Percentiles rank a stretch among this genome's conserved stretches.
phyloP scores from a whole-genome alignment of 2,888 invertebrate species.

The Macrosoma leucophasiata region DNA sequence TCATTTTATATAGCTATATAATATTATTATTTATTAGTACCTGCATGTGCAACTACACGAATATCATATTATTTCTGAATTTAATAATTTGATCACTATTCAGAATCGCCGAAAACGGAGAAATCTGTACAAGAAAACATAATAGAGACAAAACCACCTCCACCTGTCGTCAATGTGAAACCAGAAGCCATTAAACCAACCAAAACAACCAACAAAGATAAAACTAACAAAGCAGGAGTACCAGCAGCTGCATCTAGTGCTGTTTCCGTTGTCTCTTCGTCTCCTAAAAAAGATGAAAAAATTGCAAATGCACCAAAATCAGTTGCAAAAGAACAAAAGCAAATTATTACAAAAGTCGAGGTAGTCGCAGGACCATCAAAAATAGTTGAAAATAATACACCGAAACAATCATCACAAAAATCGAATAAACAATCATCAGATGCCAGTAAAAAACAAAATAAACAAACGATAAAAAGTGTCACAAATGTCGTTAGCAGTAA shows the following conservation, averaged over 20 bases:
- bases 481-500: constrained; percentile 63
- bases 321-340: constrained; percentile 59
- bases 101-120: constrained; percentile 64
- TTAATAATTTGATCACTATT: constrained; percentile 28
- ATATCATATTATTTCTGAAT: constrained; percentile 1
- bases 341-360: constrained; percentile 72
- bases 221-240: constrained; percentile 52
- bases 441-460: constrained; percentile 48
- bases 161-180: constrained; percentile 49
- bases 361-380: constrained; percentile 72
- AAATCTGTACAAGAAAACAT: constrained; percentile 62
- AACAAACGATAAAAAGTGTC: constrained; percentile 49
- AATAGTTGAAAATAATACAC: constrained; percentile 51
- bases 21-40: background rate
- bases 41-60: background rate
- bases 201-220: constrained; percentile 55
- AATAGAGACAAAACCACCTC: constrained; percentile 66
- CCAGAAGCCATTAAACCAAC: constrained; percentile 66
- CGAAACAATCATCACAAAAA: constrained; percentile 44
- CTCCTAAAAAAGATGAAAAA: constrained; percentile 67
- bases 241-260: constrained; percentile 56
- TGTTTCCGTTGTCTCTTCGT: constrained; percentile 52
- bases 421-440: constrained; percentile 43
- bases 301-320: constrained; percentile 60
- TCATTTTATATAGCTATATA: no score